Percentiles rank a stretch among this genome's conserved stretches.
Conservation (phyloP, 2,888 invertebrate species). For the Leistus spinibarbis region DNA sequence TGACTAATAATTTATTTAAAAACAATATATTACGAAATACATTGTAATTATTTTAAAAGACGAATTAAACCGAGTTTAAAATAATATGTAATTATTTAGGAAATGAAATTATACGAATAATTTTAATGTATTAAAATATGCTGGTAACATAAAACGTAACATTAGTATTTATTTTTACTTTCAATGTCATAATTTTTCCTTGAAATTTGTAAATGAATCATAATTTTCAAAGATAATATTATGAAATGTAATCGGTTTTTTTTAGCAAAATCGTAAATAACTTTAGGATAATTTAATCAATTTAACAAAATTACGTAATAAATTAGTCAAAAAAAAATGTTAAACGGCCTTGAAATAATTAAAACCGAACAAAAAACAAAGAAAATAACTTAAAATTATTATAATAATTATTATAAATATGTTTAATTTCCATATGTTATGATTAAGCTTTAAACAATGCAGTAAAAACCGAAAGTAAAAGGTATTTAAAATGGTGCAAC, state of each 20-base stretch:
- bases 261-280: background rate
- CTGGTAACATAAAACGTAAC: no score
- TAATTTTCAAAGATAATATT: background rate
- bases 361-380: background rate
- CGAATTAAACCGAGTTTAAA: no score
- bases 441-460: background rate
- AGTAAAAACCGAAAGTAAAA: background rate
- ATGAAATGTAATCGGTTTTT: background rate
- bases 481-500: background rate
- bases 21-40: no score
- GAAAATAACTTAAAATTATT: background rate
- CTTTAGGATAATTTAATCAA: background rate
- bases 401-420: background rate
- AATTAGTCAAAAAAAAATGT: background rate
- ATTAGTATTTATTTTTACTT: background rate
- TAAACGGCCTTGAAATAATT: background rate
- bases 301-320: background rate
- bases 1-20: no score
- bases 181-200: background rate
- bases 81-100: no score
- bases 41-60: no score
- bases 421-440: background rate
- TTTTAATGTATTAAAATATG: background rate
- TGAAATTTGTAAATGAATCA: background rate
- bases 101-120: no score